phyloP scores from a whole-genome alignment of 2,888 invertebrate genomes.

The Amphipoea lucens region DNA sequence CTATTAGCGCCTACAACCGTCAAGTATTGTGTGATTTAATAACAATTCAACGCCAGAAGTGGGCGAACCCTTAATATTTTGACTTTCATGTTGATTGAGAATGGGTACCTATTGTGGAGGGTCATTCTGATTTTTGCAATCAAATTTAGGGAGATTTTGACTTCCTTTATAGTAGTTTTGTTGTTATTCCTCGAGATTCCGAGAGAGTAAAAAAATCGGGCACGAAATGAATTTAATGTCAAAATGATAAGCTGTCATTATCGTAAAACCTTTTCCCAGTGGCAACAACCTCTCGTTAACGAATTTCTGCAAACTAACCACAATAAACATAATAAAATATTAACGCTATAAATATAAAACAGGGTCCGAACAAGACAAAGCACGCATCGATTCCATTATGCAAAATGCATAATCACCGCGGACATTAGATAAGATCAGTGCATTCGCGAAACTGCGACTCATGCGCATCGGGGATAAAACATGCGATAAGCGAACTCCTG shows the following conservation, averaged over 20 bases:
- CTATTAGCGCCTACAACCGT: constrained; percentile 57
- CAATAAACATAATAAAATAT: constrained; percentile 52
- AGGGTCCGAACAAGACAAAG: constrained; percentile 59
- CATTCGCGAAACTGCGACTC: constrained; percentile 71
- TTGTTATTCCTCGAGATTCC: not conserved
- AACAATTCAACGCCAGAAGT: constrained; percentile 66
- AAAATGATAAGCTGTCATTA: constrained; percentile 49
- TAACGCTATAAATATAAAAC: constrained; percentile 58
- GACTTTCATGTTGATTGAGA: constrained; percentile 58
- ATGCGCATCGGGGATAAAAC: constrained; percentile 62
- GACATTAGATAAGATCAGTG: constrained; percentile 80
- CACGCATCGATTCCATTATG: constrained; percentile 64
- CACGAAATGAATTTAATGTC: constrained; percentile 26
- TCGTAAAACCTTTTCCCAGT: constrained; percentile 53
- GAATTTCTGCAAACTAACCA: constrained; percentile 40
- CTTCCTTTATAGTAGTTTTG: constrained; percentile 5
- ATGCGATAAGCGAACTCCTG: constrained; percentile 70
- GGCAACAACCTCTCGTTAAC: constrained; percentile 61
- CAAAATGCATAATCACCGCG: constrained; percentile 83
- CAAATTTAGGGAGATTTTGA: constrained; percentile 1
- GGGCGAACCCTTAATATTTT: constrained; percentile 61
- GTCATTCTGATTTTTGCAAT: constrained; percentile 4
- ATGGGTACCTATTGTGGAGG: constrained; percentile 19
- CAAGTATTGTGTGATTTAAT: constrained; percentile 67
- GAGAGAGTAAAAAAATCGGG: not conserved